Evolutionary conservation across 2,888 invertebrate species (phyloP), one percentile per base, ranked within the genome.

Genomic region (Agrotis clavis): DNA sequence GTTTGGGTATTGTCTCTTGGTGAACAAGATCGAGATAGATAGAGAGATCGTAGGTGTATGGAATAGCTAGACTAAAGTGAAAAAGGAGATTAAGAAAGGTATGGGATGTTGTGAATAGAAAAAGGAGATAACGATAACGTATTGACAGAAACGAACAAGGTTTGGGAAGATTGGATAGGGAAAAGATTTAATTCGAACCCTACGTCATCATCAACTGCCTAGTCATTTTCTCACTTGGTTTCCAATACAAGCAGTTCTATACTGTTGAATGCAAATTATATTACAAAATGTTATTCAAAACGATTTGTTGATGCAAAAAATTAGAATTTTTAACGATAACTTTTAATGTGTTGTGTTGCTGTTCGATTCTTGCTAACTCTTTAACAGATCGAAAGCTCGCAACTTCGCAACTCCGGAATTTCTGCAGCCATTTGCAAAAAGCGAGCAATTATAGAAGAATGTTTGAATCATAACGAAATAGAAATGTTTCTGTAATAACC

Each of bases 371-470:
- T n/a, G n/a, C 2, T 18, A 30, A 30, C 5, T 30, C 30, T 41
- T 11, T 41, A 41, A 9, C 11, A 9, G 41, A 18, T 9, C 2
- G 7, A 47, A n/a, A 35, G 1, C 45, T 63, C 59, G 7, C 48
- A 14, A 19, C 16, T 25, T 30, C n/a, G 9, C 45, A 48, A 16
- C 2, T 48, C 56, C 21, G 16, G 14, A 59, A 75, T 21, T 21
- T 53, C n/a, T 62, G n/a, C 2, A 41, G 14, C n/a, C 11, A 14
- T 56, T 48, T 16, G 65, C 68, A 60, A 77, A 80, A 81, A 54
- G 48, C 64, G 30, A 79, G 61, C 74, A 76, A 82, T 84, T 75
- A 80, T 14, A 57, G 57, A 67, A 66, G 67, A 84, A 81, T 79
- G 65, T 51, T 74, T 16, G 64, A 51, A 70, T 67, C 63, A 79